phyloP scores from a whole-genome alignment of 2,113 vertebrate genomes.

The Odontesthes bonariensis region DNA sequence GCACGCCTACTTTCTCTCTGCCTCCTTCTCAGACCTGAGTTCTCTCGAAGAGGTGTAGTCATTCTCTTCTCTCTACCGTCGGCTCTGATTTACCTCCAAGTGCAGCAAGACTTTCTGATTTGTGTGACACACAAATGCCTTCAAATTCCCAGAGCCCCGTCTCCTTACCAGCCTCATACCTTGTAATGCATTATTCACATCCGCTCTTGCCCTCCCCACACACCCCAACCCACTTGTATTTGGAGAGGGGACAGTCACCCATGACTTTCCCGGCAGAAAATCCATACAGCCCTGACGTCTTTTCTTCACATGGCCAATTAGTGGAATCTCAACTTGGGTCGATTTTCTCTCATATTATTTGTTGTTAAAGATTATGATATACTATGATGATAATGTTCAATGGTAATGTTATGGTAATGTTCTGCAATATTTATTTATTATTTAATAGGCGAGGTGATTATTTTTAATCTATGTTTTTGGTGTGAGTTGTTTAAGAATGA shows the following conservation, averaged over 20 bases:
- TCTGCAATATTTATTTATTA: not conserved
- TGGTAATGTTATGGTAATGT: slow-evolving; percentile 57
- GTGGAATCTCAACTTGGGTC: slow-evolving; percentile 73
- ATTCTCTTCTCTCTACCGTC: slow-evolving; percentile 65
- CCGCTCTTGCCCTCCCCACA: slow-evolving; percentile 30
- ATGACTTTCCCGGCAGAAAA: slow-evolving; percentile 83
- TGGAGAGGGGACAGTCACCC: slow-evolving; percentile 77
- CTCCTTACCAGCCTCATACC: slow-evolving; percentile 80
- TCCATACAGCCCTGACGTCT: slow-evolving; percentile 83
- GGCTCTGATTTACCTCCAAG: slow-evolving; percentile 68
- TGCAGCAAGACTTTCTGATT: slow-evolving; percentile 74
- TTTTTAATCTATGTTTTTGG: not conserved
- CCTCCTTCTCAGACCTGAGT: slow-evolving; percentile 36
- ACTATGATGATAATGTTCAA: slow-evolving; percentile 75
- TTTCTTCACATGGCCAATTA: slow-evolving; percentile 84
- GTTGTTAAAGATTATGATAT: slow-evolving; percentile 74
- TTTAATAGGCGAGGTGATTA: no score
- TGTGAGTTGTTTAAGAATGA: not conserved
- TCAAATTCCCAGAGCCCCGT: slow-evolving; percentile 78
- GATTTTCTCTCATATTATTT: slow-evolving; percentile 76
- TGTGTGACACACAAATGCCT: slow-evolving; percentile 83
- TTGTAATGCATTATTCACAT: slow-evolving; percentile 87
- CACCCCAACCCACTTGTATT: slow-evolving; percentile 57
- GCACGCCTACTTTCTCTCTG: not conserved
- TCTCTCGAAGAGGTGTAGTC: slow-evolving; percentile 53